Conservation (phyloP, 2,113 vertebrate species). For the Steatornis caripensis region DNA sequence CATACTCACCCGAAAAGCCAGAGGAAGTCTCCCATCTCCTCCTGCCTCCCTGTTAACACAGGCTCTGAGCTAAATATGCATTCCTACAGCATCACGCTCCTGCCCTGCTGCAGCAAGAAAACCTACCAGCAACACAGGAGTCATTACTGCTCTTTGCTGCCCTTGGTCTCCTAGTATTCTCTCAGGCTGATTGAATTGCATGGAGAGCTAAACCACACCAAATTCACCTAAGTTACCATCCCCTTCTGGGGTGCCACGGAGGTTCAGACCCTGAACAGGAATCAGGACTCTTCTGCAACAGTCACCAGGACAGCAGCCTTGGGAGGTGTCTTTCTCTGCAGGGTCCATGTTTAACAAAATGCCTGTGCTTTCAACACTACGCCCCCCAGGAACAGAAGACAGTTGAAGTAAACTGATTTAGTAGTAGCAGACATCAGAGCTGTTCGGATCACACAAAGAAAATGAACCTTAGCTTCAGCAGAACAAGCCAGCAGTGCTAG, state of each 20-base stretch:
- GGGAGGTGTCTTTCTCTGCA: no score
- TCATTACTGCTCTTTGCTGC: not conserved
- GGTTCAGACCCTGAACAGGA: no score
- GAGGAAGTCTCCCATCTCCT: not conserved
- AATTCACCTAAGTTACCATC: not conserved
- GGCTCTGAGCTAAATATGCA: not conserved
- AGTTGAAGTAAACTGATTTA: not conserved
- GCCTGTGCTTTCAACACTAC: not conserved
- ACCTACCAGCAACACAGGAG: not conserved
- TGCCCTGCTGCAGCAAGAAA: not conserved
- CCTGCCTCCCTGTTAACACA: not conserved
- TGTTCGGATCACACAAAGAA: not conserved
- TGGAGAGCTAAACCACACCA: not conserved
- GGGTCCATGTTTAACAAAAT: no score
- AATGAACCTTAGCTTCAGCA: not conserved
- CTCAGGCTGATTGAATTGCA: not conserved
- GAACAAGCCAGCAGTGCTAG: not conserved
- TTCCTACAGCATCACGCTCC: not conserved
- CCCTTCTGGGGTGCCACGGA: fast-evolving
- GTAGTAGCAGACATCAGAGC: not conserved
- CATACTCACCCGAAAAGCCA: not conserved
- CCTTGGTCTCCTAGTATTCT: not conserved
- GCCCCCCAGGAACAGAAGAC: not conserved
- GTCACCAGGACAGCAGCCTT: no score
- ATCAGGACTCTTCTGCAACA: not conserved